Percentiles rank a stretch among this genome's conserved stretches.
Conservation (phyloP, 1,140 invertebrate genomes). For the Augochlora pura region DNA sequence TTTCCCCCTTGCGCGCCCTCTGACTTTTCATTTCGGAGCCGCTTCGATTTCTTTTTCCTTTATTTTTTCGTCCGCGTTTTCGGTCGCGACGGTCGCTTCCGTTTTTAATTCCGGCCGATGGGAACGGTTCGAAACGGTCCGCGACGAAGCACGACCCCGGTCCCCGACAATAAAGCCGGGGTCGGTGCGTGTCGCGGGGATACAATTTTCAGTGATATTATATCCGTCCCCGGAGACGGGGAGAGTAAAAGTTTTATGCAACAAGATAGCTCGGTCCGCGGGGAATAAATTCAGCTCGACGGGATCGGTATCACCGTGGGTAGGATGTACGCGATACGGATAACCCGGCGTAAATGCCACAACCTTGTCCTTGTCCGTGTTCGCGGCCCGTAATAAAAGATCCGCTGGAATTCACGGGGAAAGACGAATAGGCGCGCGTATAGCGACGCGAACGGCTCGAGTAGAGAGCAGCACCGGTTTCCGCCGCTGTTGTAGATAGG, state of each 20-base stretch:
- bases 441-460: constrained; percentile 2
- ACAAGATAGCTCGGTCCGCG: constrained; percentile 2
- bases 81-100: not conserved
- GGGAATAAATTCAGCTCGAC: constrained; percentile 52
- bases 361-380: constrained; percentile 57
- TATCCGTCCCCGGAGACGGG: not conserved
- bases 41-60: too few relatives aligned
- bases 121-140: not conserved
- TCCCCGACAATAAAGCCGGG: constrained; percentile 1
- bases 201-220: constrained; percentile 28
- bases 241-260: constrained; percentile 53
- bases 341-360: constrained; percentile 47
- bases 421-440: constrained; percentile 48
- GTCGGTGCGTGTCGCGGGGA: not conserved
- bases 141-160: not conserved
- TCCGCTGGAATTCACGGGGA: constrained; percentile 48
- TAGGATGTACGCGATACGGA: constrained; percentile 29
- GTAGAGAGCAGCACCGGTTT: not conserved
- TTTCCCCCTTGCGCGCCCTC: not conserved
- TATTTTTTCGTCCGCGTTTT: not conserved
- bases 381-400: constrained; percentile 58
- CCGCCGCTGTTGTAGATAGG: constrained; percentile 41
- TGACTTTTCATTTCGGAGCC: too few relatives aligned
- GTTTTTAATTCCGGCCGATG: constrained; percentile 25
- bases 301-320: constrained; percentile 37